These are phyloP conservation scores for Anisognathus igniventris DNA, from an alignment of 2,797 vertebrate genomes.

Conservation along the genomic window DNA sequence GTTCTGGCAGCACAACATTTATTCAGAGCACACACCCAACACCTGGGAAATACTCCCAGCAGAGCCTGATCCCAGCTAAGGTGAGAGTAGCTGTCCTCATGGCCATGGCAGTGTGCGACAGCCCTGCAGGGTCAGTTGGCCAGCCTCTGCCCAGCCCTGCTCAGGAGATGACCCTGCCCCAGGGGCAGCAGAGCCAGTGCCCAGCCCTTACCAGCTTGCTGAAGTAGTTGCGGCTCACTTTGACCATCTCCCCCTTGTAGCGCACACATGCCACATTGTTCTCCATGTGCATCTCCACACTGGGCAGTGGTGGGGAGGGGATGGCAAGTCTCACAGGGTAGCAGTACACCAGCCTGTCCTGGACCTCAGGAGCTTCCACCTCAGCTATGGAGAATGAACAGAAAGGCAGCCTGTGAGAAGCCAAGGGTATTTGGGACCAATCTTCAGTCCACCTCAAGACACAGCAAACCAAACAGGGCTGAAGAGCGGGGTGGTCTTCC, in stretches of 20 bases:
- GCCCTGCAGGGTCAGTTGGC: background rate
- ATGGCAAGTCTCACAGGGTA: conserved; percentile 85
- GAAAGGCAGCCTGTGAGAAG: background rate
- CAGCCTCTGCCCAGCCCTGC: background rate
- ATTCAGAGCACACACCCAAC: background rate
- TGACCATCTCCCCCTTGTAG: conserved; percentile 95
- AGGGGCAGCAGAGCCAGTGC: background rate
- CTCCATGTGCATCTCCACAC: conserved; percentile 92
- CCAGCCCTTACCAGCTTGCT: conserved; percentile 86
- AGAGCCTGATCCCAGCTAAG: background rate
- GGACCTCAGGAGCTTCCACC: conserved; percentile 74
- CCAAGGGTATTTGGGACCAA: background rate
- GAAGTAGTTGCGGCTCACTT: conserved; percentile 93
- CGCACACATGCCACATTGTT: conserved; percentile 90
- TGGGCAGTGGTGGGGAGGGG: conserved; percentile 82
- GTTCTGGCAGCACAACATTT: background rate
- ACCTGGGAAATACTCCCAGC: background rate
- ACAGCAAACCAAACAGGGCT: background rate
- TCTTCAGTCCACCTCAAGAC: background rate
- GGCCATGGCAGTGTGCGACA: background rate
- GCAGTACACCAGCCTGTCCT: conserved; percentile 90
- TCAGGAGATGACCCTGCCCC: background rate
- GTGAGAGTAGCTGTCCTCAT: background rate
- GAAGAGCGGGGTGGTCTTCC: background rate
- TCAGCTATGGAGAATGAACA: conserved; percentile 63